Conservation (phyloP, 2,888 invertebrate genomes). For the Drosophila gaucha region DNA sequence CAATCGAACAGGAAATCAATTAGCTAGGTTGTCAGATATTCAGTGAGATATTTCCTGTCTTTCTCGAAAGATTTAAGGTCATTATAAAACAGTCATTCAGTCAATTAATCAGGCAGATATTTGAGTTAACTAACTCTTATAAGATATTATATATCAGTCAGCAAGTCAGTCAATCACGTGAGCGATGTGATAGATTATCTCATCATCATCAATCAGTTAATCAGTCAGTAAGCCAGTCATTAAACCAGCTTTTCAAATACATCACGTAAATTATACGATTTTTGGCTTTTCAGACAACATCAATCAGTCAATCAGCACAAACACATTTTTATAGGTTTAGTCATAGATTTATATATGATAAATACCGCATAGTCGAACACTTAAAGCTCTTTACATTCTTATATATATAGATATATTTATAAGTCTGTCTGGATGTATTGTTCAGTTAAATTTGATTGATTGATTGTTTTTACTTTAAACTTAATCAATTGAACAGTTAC, state of each 20-base stretch:
- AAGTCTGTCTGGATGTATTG: constrained; percentile 59
- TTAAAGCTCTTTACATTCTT: constrained; percentile 29
- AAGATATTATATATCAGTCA: too few species aligned
- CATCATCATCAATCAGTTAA: background rate
- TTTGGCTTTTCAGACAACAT: background rate
- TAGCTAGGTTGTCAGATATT: too few species aligned
- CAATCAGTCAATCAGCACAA: background rate
- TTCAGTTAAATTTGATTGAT: constrained; percentile 65
- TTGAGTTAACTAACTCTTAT: too few species aligned
- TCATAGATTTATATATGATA: constrained; percentile 16
- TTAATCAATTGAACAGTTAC: constrained; percentile 17
- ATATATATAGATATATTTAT: constrained; percentile 21
- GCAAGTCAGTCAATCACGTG: too few species aligned
- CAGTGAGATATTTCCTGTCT: too few species aligned
- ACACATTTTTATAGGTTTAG: background rate
- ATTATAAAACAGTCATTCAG: background rate
- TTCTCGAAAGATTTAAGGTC: background rate
- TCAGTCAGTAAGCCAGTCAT: background rate
- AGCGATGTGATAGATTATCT: too few species aligned
- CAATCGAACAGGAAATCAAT: background rate
- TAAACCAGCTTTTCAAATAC: too few species aligned
- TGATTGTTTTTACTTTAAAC: constrained; percentile 35
- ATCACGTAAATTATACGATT: too few species aligned
- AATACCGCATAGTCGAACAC: constrained; percentile 14
- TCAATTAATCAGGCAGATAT: background rate